Evolutionary conservation across 1,140 invertebrate species (phyloP).

Genomic region (Melipona quadrifasciata): DNA sequence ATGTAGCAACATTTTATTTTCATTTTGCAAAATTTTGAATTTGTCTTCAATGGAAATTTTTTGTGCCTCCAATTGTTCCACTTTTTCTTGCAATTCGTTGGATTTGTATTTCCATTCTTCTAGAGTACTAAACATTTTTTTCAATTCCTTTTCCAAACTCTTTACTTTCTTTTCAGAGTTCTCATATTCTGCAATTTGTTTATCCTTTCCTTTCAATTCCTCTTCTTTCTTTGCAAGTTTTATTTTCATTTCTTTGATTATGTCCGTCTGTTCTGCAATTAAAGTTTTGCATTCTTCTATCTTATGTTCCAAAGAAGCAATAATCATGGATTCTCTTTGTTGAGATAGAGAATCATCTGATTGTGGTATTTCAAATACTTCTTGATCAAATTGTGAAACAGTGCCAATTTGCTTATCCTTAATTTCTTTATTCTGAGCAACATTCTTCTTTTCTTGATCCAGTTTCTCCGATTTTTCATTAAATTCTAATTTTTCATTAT

Average conservation of each 20-base stretch:
- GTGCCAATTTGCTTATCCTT: slow-evolving; percentile 38
- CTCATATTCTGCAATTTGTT: slow-evolving; percentile 58
- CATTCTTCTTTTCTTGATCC: slow-evolving; percentile 73
- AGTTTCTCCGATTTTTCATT: slow-evolving; percentile 50
- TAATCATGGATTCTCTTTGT: slow-evolving; percentile 24
- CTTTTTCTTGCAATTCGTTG: slow-evolving; percentile 71
- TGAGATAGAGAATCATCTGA: slow-evolving; percentile 20
- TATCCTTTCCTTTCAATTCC: slow-evolving; percentile 67
- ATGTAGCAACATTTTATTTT: slow-evolving; percentile 55
- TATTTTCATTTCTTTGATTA: slow-evolving; percentile 75
- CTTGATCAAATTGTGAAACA: slow-evolving; percentile 32
- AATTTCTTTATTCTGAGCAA: slow-evolving; percentile 25
- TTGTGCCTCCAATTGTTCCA: slow-evolving; percentile 62
- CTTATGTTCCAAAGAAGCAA: slow-evolving; percentile 78
- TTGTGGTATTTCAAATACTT: slow-evolving; percentile 20
- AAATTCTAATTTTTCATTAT: slow-evolving; percentile 39
- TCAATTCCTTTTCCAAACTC: slow-evolving; percentile 69
- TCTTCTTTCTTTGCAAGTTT: slow-evolving; percentile 69
- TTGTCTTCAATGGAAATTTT: slow-evolving; percentile 68
- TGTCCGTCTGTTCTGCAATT: slow-evolving; percentile 79
- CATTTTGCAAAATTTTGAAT: slow-evolving; percentile 55
- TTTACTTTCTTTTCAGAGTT: slow-evolving; percentile 48
- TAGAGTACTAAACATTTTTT: slow-evolving; percentile 66
- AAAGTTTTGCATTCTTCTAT: slow-evolving; percentile 79
- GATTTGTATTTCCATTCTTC: slow-evolving; percentile 79